These are phyloP conservation scores for Haliaeetus leucogaster DNA, from an alignment of 2,113 vertebrate species.

Conservation along the genomic window DNA sequence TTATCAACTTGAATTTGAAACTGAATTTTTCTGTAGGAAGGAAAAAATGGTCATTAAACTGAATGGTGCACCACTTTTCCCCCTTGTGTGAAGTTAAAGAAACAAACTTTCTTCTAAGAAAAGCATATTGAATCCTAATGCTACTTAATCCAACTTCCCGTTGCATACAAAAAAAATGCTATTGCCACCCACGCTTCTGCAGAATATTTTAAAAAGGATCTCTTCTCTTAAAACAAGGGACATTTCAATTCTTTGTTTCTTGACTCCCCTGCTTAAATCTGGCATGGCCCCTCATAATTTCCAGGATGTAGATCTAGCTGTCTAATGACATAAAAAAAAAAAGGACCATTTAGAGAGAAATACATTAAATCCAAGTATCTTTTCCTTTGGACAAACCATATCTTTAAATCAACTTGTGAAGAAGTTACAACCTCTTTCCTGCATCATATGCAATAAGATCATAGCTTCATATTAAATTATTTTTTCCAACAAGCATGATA, in stretches of 20 bases:
- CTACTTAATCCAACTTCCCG: slow-evolving; percentile 9
- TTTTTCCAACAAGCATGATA: not conserved
- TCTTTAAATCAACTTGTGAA: not conserved
- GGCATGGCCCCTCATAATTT: not conserved
- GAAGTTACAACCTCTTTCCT: not conserved
- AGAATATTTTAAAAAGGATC: not conserved
- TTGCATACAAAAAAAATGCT: not conserved
- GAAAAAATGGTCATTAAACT: not conserved
- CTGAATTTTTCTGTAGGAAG: not conserved
- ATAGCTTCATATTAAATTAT: not conserved
- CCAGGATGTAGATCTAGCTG: not conserved
- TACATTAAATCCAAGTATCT: not conserved
- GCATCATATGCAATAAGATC: not conserved
- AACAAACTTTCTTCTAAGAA: slow-evolving; percentile 15
- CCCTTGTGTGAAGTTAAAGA: not conserved
- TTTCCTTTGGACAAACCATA: not conserved
- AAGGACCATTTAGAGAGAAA: not conserved
- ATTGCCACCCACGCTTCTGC: not conserved
- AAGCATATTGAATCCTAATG: not conserved
- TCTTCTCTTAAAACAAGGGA: not conserved
- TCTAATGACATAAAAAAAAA: not conserved
- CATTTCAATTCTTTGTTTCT: not conserved
- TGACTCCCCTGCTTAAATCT: not conserved
- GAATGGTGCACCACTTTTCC: not conserved
- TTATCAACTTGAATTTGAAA: not conserved